These are phyloP conservation scores for Petroica traversi DNA, from an alignment of 2,113 vertebrate species.

Conservation along the genomic window DNA sequence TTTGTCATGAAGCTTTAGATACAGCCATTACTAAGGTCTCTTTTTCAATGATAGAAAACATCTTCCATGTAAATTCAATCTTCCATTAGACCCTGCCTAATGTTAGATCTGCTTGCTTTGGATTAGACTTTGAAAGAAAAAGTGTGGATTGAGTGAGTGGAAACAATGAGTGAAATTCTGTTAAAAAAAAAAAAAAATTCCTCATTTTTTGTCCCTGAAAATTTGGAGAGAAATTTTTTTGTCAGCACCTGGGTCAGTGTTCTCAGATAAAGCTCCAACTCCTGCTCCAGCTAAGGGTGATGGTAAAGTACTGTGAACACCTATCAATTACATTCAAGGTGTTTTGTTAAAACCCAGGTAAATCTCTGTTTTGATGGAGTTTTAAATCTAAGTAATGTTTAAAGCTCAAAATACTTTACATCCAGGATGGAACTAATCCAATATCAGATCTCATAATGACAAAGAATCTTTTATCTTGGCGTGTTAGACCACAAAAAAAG, in stretches of 20 bases:
- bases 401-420: not conserved
- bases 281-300: not conserved
- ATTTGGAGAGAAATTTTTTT: not conserved
- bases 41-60: not conserved
- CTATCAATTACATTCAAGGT: not conserved
- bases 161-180: not conserved
- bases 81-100: not conserved
- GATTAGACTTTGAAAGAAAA: not conserved
- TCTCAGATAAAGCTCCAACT: not conserved
- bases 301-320: not conserved
- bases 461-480: not conserved
- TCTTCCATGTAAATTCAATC: not conserved
- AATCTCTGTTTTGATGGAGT: not conserved
- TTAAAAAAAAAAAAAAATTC: not conserved
- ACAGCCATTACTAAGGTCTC: not conserved
- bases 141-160: not conserved
- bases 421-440: not conserved
- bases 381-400: not conserved
- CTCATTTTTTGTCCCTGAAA: not conserved
- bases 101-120: not conserved
- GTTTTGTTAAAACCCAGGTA: not conserved
- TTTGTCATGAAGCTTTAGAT: not conserved
- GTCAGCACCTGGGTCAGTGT: not conserved
- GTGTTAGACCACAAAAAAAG: not conserved
- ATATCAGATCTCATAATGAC: not conserved